phyloP scores from a whole-genome alignment of 2,888 invertebrate genomes.

The Pomacea canaliculata region DNA sequence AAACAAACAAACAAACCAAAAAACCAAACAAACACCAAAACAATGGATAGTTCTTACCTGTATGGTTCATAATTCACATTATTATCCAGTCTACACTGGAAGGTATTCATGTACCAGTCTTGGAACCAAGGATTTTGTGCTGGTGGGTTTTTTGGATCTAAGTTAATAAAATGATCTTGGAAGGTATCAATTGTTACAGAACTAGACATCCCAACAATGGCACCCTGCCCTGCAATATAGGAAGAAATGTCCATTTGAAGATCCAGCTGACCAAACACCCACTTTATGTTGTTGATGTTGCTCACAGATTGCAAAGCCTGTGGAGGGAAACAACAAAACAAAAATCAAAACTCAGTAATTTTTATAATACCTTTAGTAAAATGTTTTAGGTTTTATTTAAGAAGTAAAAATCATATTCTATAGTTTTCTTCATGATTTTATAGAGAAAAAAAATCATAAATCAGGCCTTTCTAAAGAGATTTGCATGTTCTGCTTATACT shows the following conservation, averaged over 20 bases:
- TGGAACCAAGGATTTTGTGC: constrained; percentile 60
- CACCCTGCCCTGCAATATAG: constrained; percentile 39
- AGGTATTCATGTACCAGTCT: constrained; percentile 62
- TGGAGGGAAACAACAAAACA: neutral
- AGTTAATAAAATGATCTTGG: constrained; percentile 46
- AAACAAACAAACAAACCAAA: too few species aligned
- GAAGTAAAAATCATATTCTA: too few species aligned
- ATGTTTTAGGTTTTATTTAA: too few species aligned
- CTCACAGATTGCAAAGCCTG: constrained; percentile 8
- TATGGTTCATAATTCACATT: constrained; percentile 35
- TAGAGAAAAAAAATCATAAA: too few species aligned
- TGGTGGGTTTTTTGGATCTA: constrained; percentile 39
- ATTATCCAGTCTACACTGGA: constrained; percentile 39
- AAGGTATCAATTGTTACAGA: constrained; percentile 49
- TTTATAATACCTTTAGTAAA: too few species aligned
- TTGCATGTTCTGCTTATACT: too few species aligned
- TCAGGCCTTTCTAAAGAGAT: too few species aligned
- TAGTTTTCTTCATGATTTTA: too few species aligned
- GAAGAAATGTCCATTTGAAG: constrained; percentile 32
- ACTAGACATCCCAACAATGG: constrained; percentile 42
- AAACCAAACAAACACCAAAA: too few species aligned
- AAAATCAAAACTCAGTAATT: too few species aligned
- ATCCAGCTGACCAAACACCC: constrained; percentile 51
- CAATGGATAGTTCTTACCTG: neutral
- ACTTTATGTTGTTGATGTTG: constrained; percentile 43